Percentiles rank a stretch among this genome's conserved stretches.
Conservation (phyloP, 2,113 vertebrate genomes). For the Engystomops pustulosus region DNA sequence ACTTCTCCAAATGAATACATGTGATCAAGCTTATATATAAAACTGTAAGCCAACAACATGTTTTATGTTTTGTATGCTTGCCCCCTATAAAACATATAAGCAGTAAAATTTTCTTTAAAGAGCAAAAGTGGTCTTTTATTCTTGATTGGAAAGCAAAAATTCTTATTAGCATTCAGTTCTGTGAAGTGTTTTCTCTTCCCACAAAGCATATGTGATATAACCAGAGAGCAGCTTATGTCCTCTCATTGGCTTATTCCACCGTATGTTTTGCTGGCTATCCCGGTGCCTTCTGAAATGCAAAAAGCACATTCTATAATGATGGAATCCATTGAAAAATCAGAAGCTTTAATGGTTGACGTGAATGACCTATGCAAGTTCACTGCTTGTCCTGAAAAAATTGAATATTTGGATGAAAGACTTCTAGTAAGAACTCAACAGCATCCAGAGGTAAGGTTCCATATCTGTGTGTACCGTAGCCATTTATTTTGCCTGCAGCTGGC, state of each 20-base stretch:
- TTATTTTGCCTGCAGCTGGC: slow-evolving; percentile 79
- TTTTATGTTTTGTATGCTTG: slow-evolving; percentile 71
- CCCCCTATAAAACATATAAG: slow-evolving; percentile 78
- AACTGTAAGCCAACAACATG: slow-evolving; percentile 76
- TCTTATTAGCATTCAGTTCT: slow-evolving; percentile 77
- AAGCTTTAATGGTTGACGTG: slow-evolving; percentile 75
- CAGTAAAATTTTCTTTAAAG: slow-evolving; percentile 77
- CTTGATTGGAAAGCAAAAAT: slow-evolving; percentile 85
- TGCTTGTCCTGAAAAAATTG: slow-evolving; percentile 78
- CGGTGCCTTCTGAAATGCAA: slow-evolving; percentile 72
- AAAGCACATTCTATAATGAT: slow-evolving; percentile 69
- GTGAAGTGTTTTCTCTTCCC: slow-evolving; percentile 74
- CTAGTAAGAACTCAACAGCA: slow-evolving; percentile 87
- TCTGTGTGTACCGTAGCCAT: slow-evolving; percentile 71
- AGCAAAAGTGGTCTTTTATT: slow-evolving; percentile 83
- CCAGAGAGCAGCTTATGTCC: slow-evolving; percentile 71
- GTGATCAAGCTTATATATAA: slow-evolving; percentile 78
- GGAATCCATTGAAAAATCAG: slow-evolving; percentile 71
- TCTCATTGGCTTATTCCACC: slow-evolving; percentile 66
- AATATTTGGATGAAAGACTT: slow-evolving; percentile 80
- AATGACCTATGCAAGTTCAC: slow-evolving; percentile 73
- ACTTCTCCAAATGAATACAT: slow-evolving; percentile 71
- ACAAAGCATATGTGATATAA: slow-evolving; percentile 77
- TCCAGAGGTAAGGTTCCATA: slow-evolving; percentile 91
- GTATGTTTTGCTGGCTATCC: slow-evolving; percentile 75